phyloP scores from a whole-genome alignment of 1,140 invertebrate species.

The Aphis craccivora region DNA sequence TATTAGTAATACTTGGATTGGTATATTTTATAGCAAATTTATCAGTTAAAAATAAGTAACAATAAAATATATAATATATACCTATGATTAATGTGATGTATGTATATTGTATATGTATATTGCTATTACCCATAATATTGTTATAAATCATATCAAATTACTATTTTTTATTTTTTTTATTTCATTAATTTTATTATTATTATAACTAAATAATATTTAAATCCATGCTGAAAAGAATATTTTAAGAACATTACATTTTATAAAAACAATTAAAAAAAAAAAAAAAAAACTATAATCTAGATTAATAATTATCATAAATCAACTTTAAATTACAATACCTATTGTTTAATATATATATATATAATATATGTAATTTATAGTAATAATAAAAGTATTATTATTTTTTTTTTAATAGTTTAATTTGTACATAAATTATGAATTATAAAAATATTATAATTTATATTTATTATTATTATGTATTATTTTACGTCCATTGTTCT shows the following conservation, averaged over 20 bases:
- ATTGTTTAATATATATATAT: neutral
- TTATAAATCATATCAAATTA: neutral
- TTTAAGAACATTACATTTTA: neutral
- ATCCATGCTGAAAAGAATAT: neutral
- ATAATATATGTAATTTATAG: neutral
- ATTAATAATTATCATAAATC: neutral
- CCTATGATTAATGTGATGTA: neutral
- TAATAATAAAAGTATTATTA: too few species aligned
- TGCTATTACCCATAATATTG: neutral
- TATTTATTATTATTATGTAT: too few species aligned
- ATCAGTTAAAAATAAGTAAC: neutral
- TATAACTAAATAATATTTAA: neutral
- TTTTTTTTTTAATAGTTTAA: neutral
- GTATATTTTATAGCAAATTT: neutral
- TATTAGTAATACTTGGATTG: neutral
- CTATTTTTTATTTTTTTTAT: neutral
- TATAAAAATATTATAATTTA: neutral
- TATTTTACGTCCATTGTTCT: rapidly evolving
- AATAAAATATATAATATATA: neutral
- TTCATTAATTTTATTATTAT: neutral
- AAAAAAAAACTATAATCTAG: neutral
- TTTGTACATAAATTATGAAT: neutral
- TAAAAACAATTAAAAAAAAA: neutral
- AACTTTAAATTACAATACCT: neutral
- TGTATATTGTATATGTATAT: neutral